Evolutionary conservation across 2,888 invertebrate species (phyloP), one percentile per base, ranked within the genome.

Genomic region (Nowickia ferox): DNA sequence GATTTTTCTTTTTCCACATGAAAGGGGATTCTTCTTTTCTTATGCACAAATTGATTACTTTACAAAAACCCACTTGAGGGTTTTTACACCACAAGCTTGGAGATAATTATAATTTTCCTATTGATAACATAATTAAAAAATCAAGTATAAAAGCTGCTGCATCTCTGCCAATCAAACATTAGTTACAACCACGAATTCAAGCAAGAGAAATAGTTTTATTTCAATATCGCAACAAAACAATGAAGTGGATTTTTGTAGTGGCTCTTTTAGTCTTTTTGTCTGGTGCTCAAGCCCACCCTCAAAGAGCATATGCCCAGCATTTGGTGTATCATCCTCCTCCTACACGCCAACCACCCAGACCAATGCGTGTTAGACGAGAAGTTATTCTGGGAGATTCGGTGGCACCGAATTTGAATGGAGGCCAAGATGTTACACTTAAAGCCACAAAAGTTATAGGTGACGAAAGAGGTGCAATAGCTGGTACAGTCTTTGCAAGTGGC

Each of bases 331-430:
- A 89, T 83, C 89, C 88, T 15, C 76, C 22, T 10, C 87, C 88
- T 0, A 84, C 80, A 0, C 44, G 61, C 1, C 75, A 30, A 1
- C 84, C 84, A 9, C 13, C 8, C 6, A 48, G 6, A 13, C 48
- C n/a, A 1, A 42, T 61, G 8, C 46, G 68, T 9, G 59, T 22
- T 0, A 87, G 90, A 2, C 90, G 90, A 68, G 90, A 90, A 15
- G 88, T 83, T 30, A 15, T 1, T 3, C 1, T 57, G 0, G 42
- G 15, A 9, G 19, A 71, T 57, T 6, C 57, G 1, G 42, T 71
- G 3, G 9, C n/a, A 8, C 42, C 55, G 44, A 57, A 57, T 44
- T 11, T 42, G 11, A 44, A 42, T 2, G 71, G 71, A 10, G 71
- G 71, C 15, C 57, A 30, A n/a, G 57, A 71, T 57, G 40, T 80